Percentiles rank a stretch among this genome's conserved stretches.
phyloP scores from a whole-genome alignment of 1,140 invertebrate genomes.

The Andricus grossulariae region DNA sequence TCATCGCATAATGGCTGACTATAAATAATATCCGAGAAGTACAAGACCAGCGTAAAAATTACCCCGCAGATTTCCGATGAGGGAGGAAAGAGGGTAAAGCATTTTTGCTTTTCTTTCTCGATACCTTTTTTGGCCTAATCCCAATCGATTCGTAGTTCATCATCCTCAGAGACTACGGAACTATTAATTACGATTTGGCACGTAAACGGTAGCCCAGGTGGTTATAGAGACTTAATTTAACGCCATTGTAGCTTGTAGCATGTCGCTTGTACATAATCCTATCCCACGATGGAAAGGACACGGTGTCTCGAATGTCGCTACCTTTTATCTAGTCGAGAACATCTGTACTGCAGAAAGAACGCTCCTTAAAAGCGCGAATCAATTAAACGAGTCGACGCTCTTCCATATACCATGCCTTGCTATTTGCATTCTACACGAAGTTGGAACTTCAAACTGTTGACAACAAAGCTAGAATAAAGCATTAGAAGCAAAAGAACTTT shows the following conservation, averaged over 20 bases:
- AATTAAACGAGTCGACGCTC: constrained; percentile 4
- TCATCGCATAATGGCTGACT: constrained; percentile 59
- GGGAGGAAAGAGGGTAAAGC: neutral
- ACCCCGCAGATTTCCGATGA: constrained; percentile 33
- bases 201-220: neutral
- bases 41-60: constrained; percentile 60
- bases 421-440: constrained; percentile 13
- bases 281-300: constrained; percentile 25
- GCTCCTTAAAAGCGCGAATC: constrained; percentile 30
- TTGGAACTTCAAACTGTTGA: constrained; percentile 9
- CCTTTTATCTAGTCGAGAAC: constrained; percentile 28
- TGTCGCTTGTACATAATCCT: neutral
- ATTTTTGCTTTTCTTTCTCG: neutral
- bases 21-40: constrained; percentile 60
- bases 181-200: neutral
- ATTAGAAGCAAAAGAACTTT: neutral
- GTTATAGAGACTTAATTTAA: neutral
- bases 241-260: neutral
- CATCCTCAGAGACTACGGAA: too few relatives aligned
- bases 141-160: too few relatives aligned
- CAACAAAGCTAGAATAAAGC: neutral
- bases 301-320: constrained; percentile 23
- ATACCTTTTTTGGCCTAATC: neutral
- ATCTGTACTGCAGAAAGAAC: constrained; percentile 28
- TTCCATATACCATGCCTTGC: constrained; percentile 20